Evolutionary conservation across 2,888 invertebrate species (phyloP).

Genomic region (Epinotia nisella): DNA sequence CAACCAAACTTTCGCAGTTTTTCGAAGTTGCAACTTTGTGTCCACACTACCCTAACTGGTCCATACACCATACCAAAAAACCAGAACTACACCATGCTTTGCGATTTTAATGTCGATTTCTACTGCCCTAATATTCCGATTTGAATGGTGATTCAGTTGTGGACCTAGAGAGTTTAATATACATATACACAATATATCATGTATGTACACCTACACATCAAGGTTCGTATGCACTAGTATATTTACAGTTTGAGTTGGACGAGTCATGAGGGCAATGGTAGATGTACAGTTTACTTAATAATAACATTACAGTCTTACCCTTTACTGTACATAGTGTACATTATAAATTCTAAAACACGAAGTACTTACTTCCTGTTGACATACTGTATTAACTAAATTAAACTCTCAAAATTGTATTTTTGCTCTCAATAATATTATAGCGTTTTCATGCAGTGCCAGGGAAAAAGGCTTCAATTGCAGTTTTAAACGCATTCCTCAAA

Average conservation of each 20-base stretch:
- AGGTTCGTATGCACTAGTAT: slow-evolving; percentile 33
- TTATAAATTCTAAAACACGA: background rate
- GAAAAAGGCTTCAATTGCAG: background rate
- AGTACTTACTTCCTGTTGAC: background rate
- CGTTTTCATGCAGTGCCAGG: background rate
- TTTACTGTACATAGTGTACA: background rate
- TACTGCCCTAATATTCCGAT: no score
- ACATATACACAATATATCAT: slow-evolving; percentile 13
- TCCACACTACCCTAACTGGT: no score
- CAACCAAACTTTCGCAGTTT: no score
- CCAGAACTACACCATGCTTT: no score
- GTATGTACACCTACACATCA: slow-evolving; percentile 23
- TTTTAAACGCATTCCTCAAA: background rate
- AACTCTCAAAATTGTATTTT: background rate
- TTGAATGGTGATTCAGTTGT: background rate
- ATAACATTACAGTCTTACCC: slow-evolving; percentile 27
- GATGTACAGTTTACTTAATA: slow-evolving; percentile 34
- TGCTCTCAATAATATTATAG: background rate
- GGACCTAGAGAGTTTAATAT: background rate
- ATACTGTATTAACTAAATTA: background rate
- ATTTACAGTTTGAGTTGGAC: slow-evolving; percentile 29
- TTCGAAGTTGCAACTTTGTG: no score
- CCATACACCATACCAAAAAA: no score
- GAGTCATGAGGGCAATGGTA: slow-evolving; percentile 38
- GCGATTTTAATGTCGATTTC: no score